phyloP scores from a whole-genome alignment of 2,888 invertebrate species.

The Dyspetes luteomarginatus region DNA sequence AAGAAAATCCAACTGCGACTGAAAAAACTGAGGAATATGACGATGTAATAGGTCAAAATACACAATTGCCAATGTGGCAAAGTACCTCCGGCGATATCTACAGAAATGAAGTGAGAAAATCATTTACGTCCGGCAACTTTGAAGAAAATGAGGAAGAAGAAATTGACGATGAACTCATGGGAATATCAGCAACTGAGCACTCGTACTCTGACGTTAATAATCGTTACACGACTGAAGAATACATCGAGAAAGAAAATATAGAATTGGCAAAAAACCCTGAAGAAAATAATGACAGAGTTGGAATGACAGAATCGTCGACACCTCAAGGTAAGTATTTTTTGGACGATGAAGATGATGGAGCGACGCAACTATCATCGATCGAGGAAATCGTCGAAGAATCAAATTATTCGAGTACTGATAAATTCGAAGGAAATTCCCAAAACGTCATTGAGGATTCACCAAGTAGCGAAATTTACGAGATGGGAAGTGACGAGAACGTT shows the following conservation, averaged over 20 bases:
- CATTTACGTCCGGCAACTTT: background rate
- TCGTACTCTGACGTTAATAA: background rate
- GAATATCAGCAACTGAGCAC: background rate
- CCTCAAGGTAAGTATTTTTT: background rate
- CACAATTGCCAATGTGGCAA: background rate
- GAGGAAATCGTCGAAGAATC: background rate
- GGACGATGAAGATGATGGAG: background rate
- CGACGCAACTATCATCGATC: background rate
- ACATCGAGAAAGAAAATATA: background rate
- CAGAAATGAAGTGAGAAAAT: background rate
- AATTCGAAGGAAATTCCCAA: background rate
- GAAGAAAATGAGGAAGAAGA: background rate
- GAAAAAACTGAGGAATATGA: background rate
- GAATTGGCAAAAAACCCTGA: background rate
- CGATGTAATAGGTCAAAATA: background rate
- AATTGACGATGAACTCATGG: background rate
- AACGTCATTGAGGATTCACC: background rate
- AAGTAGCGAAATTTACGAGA: background rate
- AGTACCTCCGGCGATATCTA: background rate
- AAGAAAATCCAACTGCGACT: background rate
- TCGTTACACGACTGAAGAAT: background rate
- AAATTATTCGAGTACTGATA: background rate
- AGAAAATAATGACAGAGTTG: too few species aligned
- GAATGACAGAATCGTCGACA: background rate
- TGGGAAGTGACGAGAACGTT: background rate